A percentile compares a stretch with the other conserved stretches of the same genome.
Conservation (phyloP, 2,888 invertebrate genomes). For the Conomelus anceps region DNA sequence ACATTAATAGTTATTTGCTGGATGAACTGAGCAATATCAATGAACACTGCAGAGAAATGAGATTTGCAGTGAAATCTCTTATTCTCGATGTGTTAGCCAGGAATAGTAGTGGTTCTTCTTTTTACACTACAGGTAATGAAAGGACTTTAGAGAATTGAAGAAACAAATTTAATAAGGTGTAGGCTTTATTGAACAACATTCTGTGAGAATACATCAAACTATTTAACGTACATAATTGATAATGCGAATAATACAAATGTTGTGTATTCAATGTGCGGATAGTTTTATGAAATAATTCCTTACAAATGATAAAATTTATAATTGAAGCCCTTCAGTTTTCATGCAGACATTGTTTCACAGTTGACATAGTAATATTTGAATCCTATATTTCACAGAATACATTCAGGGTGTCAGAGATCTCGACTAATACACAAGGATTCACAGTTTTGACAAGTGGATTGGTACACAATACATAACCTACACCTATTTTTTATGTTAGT, state of each 20-base stretch:
- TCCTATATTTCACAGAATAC: conserved; percentile 13
- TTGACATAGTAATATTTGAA: background rate
- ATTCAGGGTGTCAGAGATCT: background rate
- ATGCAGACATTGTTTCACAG: background rate
- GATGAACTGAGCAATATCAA: too few relatives aligned
- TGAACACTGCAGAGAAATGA: too few relatives aligned
- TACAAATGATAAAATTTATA: background rate
- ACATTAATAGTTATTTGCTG: too few relatives aligned
- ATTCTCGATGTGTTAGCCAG: too few relatives aligned
- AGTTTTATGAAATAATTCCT: conserved; percentile 13
- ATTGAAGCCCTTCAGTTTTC: conserved; percentile 6
- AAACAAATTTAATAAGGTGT: conserved; percentile 29
- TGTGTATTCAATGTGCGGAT: conserved; percentile 29
- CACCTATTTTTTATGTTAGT: conserved; percentile 30
- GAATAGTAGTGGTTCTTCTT: background rate
- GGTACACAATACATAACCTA: conserved; percentile 25
- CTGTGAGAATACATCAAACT: conserved; percentile 33
- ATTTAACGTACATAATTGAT: conserved; percentile 25
- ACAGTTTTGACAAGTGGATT: background rate
- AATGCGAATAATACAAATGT: conserved; percentile 26
- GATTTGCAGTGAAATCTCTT: too few relatives aligned
- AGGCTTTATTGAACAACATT: conserved; percentile 34
- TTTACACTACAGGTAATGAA: background rate
- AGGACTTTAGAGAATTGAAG: background rate
- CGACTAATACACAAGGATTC: background rate